A percentile compares a stretch with the other conserved stretches of the same genome.
phyloP scores from a whole-genome alignment of 2,113 vertebrate species.

The Montifringilla adamsi region DNA sequence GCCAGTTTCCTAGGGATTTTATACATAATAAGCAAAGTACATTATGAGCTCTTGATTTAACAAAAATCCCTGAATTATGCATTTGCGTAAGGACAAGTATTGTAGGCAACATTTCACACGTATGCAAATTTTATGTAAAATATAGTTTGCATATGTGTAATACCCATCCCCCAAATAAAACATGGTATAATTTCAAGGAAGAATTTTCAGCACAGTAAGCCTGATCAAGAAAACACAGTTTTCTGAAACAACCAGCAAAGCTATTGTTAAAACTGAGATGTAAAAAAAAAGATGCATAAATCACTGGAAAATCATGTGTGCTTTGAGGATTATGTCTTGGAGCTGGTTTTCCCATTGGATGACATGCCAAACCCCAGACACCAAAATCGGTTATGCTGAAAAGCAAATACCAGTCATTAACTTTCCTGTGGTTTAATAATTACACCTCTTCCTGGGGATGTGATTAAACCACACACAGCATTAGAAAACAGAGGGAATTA shows the following conservation, averaged over 20 bases:
- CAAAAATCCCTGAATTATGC: constrained; percentile 33
- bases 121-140: constrained; percentile 50
- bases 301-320: constrained; percentile 55
- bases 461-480: constrained; percentile 72
- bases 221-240: not conserved
- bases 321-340: constrained; percentile 45
- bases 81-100: constrained; percentile 45
- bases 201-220: not conserved
- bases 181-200: not conserved
- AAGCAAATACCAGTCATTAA: constrained; percentile 71
- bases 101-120: not conserved
- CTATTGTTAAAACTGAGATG: constrained; percentile 25
- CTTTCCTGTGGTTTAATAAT: constrained; percentile 76
- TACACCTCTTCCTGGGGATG: constrained; percentile 67
- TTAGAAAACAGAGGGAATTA: constrained; percentile 60
- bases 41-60: constrained; percentile 42
- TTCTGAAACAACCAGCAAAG: constrained; percentile 20
- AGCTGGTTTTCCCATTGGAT: constrained; percentile 55
- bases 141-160: not conserved
- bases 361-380: constrained; percentile 68
- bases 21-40: constrained; percentile 37
- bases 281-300: not conserved
- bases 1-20: constrained; percentile 34
- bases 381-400: constrained; percentile 57
- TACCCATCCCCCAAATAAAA: not conserved